A percentile compares a stretch with the other conserved stretches of the same genome.
Evolutionary conservation across 1,140 invertebrate genomes (phyloP).

Genomic region (Macrobrachium nipponense): DNA sequence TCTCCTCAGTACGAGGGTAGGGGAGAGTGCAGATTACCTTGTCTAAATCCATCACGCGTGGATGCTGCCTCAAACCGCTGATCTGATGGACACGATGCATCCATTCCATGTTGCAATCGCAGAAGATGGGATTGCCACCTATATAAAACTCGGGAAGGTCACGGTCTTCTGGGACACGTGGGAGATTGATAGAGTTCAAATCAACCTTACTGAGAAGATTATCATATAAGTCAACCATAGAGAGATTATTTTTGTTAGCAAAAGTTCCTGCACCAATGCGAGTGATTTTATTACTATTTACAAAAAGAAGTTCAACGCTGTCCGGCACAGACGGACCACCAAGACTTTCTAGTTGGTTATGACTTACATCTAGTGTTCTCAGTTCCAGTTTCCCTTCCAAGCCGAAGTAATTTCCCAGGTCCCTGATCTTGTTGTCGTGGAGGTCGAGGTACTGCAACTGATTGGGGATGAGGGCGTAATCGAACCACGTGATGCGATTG

Average conservation of each 20-base stretch:
- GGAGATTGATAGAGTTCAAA: constrained; percentile 78
- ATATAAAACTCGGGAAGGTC: constrained; percentile 87
- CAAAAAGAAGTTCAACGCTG: constrained; percentile 87
- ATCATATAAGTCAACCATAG: constrained; percentile 88
- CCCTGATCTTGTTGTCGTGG: constrained; percentile 87
- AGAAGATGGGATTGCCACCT: constrained; percentile 89
- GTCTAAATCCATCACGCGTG: constrained; percentile 89
- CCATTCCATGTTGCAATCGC: constrained; percentile 94
- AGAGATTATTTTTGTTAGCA: constrained; percentile 84
- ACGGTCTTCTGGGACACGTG: constrained; percentile 67
- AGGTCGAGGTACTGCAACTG: constrained; percentile 92
- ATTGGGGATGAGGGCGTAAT: constrained; percentile 87
- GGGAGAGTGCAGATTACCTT: constrained; percentile 90
- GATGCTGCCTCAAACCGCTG: constrained; percentile 83
- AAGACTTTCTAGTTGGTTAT: constrained; percentile 86
- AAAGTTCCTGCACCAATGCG: constrained; percentile 86
- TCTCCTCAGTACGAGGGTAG: constrained; percentile 84
- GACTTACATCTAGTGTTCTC: constrained; percentile 81
- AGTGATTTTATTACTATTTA: constrained; percentile 89
- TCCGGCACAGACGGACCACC: constrained; percentile 86
- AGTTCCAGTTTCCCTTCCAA: constrained; percentile 76
- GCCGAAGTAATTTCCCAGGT: constrained; percentile 87
- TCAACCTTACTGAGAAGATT: constrained; percentile 87
- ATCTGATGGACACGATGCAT: constrained; percentile 85
- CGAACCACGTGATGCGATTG: constrained; percentile 88